phyloP scores from a whole-genome alignment of 2,888 invertebrate genomes.

The Phorcus lineatus region DNA sequence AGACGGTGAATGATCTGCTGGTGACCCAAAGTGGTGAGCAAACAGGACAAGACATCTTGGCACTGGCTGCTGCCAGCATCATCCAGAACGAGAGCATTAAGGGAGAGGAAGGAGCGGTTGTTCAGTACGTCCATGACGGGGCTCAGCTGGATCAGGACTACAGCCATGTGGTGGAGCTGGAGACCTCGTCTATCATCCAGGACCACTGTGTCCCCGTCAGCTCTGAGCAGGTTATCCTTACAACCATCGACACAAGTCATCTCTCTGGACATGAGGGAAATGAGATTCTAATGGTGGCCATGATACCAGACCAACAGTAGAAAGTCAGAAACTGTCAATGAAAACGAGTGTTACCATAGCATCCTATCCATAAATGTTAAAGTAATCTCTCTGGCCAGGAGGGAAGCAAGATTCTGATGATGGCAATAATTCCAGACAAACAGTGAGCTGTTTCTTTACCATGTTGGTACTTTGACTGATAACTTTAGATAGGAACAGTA shows the following conservation, averaged over 20 bases:
- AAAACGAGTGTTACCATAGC: too few species aligned
- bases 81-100: not conserved
- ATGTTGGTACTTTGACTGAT: too few species aligned
- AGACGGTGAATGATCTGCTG: too few species aligned
- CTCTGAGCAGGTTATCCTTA: slow-evolving; percentile 2
- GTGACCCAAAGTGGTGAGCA: not conserved
- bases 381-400: too few species aligned
- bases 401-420: too few species aligned
- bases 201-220: not conserved
- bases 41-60: not conserved
- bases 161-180: not conserved
- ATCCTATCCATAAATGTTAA: too few species aligned
- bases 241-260: slow-evolving; percentile 5
- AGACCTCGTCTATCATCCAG: not conserved
- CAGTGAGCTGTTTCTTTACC: too few species aligned
- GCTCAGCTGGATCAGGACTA: not conserved
- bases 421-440: too few species aligned
- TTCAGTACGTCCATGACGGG: not conserved
- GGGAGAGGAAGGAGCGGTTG: not conserved
- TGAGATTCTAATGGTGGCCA: slow-evolving; percentile 4
- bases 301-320: not conserved
- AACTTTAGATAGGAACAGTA: too few species aligned
- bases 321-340: too few species aligned
- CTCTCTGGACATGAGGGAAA: not conserved
- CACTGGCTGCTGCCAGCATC: not conserved